A percentile compares a stretch with the other conserved stretches of the same genome.
phyloP scores from a whole-genome alignment of 2,797 vertebrate genomes.

The Lagodon rhomboides region DNA sequence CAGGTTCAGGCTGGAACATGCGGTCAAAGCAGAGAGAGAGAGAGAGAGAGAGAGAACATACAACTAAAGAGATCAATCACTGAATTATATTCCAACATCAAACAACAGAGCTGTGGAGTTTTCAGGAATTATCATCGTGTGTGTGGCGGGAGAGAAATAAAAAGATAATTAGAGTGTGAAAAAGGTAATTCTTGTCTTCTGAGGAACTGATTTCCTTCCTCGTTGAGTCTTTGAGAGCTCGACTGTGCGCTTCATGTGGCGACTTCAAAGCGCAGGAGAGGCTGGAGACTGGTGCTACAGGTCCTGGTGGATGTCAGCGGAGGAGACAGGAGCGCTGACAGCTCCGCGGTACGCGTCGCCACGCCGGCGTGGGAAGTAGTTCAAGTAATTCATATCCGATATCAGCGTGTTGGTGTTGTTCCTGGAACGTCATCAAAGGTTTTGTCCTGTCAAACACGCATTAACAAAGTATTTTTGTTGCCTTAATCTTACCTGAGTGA shows the following conservation, averaged over 20 bases:
- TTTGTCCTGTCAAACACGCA: too few species aligned
- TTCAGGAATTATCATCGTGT: constrained; percentile 25
- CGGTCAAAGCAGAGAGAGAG: constrained; percentile 56
- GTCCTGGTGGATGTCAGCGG: constrained; percentile 50
- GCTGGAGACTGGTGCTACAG: constrained; percentile 44
- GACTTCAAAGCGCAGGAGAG: constrained; percentile 46
- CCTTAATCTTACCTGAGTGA: neutral
- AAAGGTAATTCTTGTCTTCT: constrained; percentile 11
- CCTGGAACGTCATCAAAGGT: too few species aligned
- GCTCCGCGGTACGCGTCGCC: constrained; percentile 30
- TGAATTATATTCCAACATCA: constrained; percentile 42
- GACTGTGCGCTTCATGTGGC: constrained; percentile 47
- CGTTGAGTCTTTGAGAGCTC: constrained; percentile 31
- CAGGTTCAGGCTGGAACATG: constrained; percentile 59
- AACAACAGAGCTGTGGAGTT: constrained; percentile 25
- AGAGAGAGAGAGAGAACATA: constrained; percentile 33
- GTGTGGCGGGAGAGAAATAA: constrained; percentile 19
- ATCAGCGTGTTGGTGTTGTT: too few species aligned
- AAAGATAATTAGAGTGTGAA: constrained; percentile 15
- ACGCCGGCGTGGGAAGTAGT: too few species aligned
- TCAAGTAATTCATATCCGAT: too few species aligned
- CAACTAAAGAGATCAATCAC: constrained; percentile 58
- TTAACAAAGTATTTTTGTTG: neutral
- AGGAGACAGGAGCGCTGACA: constrained; percentile 52
- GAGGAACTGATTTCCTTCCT: constrained; percentile 40